Base-by-base conservation (phyloP, 2,113 vertebrate species). In the Chrysemys picta region DNA sequence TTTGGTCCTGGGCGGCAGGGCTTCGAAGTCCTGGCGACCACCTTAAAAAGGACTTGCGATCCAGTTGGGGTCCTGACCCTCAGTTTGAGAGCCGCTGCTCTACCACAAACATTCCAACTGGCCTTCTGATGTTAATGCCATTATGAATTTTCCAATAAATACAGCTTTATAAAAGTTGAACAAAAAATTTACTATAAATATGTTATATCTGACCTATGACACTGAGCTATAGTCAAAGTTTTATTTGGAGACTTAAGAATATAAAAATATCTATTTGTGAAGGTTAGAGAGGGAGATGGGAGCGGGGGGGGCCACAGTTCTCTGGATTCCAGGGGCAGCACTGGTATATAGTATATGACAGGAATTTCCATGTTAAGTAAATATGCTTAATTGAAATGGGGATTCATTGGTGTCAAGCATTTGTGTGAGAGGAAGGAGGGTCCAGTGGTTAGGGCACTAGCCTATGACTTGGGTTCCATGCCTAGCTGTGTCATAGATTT, bases 181-280 rank as follows among this genome's bases (percentile, higher is more conserved):
- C 38, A 82, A 53, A 96, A 92, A 53, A 53, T 87, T 45, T 87
- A 1, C 27, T 84, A 45, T 52, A 94, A 91, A 80, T 80, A 80
- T 25, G 50, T 38, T 45, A 81, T 56, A 93, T 87, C 94, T 86
- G 24, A 93, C 95, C 90, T 84, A 87, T 69, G 4, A 8, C 31
- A 81, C 50, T 49, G 59, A 91, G 81, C 1, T 4, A 11, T 65
- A 38, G 72, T 84, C 93, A 89, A 76, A 42, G 9, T 80, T 93
- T 94, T 84, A 78, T 54, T 76, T 94, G 42, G 94, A 96, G 29
- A 6, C 56, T 80, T 92, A 80, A 93, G 75, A 38, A 86, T 42
- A 59, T 35, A 72, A 4, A 80, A 80, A 88, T 86, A 45, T 45
- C 5, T 25, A 38, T 59, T 59, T 59, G 57, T 59, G 57, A 72